Conservation (phyloP, 2,113 vertebrate genomes). For the Condylura cristata region DNA sequence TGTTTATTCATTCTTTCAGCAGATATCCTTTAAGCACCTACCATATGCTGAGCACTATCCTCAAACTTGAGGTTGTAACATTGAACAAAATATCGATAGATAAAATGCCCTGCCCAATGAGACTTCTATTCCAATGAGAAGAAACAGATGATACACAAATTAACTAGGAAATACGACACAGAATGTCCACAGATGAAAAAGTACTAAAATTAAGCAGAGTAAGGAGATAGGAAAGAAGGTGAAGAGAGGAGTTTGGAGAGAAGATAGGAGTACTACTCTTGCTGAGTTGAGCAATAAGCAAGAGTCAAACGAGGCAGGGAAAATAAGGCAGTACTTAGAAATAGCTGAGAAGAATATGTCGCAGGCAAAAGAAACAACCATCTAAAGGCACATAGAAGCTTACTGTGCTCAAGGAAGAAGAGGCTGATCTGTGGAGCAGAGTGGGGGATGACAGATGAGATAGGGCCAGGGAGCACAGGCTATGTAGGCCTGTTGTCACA, state of each 20-base stretch:
- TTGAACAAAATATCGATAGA: neutral
- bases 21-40: neutral
- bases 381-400: neutral
- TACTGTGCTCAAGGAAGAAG: neutral
- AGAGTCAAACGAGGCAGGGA: neutral
- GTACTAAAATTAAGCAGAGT: neutral
- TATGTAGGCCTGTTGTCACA: neutral
- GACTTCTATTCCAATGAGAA: constrained; percentile 27
- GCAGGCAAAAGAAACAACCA: neutral
- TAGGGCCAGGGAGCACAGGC: no score
- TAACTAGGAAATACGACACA: neutral
- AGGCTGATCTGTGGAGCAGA: neutral
- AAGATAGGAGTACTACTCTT: neutral
- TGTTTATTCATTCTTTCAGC: neutral
- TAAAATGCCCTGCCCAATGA: neutral
- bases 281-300: neutral
- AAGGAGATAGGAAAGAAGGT: neutral
- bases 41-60: neutral
- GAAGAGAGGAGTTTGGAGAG: neutral
- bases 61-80: neutral
- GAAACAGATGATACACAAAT: neutral
- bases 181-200: neutral
- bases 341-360: neutral
- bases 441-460: neutral
- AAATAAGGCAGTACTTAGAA: neutral